Evolutionary conservation across 37 sponge, comb jelly and placozoan genomes (phyloP).

Genomic region (Agelas oroides): DNA sequence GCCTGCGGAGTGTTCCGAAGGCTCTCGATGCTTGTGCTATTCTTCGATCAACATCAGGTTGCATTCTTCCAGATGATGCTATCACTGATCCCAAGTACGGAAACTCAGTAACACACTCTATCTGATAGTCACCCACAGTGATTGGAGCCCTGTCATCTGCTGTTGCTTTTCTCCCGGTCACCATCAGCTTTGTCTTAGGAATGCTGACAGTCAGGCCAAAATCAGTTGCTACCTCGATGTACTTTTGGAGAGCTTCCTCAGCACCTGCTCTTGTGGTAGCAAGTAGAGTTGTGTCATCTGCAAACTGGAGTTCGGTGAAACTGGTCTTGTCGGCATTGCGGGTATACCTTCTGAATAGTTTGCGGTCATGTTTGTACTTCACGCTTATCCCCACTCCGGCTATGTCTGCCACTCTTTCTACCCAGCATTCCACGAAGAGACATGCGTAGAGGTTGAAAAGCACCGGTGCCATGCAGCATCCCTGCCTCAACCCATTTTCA

Average conservation of each 20-base stretch:
- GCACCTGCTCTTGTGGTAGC: conserved; percentile 22
- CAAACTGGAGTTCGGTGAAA: not conserved
- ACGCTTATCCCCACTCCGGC: not conserved
- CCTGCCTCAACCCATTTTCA: too few species aligned
- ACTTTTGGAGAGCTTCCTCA: conserved; percentile 1
- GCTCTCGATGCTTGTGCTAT: too few species aligned
- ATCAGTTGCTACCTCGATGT: not conserved
- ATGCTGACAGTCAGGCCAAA: conserved; percentile 21
- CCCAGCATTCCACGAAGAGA: not conserved
- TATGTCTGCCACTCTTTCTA: not conserved
- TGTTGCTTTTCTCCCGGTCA: not conserved
- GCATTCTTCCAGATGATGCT: too few species aligned
- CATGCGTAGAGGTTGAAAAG: conserved; percentile 28
- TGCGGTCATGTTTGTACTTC: not conserved
- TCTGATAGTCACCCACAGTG: too few species aligned
- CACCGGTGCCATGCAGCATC: too few species aligned
- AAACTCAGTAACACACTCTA: too few species aligned
- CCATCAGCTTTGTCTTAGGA: not conserved
- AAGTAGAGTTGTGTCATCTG: conserved; percentile 14
- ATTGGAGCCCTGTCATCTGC: not conserved
- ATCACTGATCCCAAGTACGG: too few species aligned
- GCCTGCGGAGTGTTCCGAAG: too few species aligned
- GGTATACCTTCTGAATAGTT: not conserved
- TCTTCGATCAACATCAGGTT: too few species aligned
- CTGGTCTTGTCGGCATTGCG: not conserved